Conservation (phyloP, 1,140 invertebrate genomes). For the Tetramorium parvispinum region DNA sequence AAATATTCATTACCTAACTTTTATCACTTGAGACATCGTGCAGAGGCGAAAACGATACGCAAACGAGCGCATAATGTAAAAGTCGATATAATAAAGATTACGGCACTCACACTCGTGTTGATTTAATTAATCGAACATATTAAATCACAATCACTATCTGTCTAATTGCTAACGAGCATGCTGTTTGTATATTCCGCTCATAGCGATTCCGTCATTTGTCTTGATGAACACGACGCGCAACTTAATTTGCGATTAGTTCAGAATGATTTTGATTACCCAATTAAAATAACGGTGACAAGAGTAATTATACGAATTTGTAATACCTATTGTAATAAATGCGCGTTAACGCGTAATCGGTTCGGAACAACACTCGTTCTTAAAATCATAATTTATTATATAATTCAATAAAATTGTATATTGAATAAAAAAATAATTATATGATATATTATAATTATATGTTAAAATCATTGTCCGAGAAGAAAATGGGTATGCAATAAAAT, state of each 20-base stretch:
- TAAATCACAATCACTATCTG: conserved; percentile 73
- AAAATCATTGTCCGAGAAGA: neutral
- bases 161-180: conserved; percentile 76
- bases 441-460: neutral
- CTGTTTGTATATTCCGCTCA: conserved; percentile 72
- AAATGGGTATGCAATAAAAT: neutral
- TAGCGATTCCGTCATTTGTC: conserved; percentile 12
- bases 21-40: neutral
- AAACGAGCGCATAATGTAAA: neutral
- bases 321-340: neutral
- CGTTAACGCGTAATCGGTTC: neutral
- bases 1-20: neutral
- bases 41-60: too few relatives aligned
- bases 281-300: conserved; percentile 4
- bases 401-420: neutral
- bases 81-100: conserved; percentile 23
- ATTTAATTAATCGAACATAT: conserved; percentile 80
- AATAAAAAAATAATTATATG: neutral
- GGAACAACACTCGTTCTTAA: neutral
- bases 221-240: neutral
- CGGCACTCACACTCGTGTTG: neutral
- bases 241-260: neutral
- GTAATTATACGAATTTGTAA: conserved; percentile 5
- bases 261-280: conserved; percentile 17
- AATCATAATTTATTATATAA: neutral